Evolutionary conservation across 2,888 invertebrate species (phyloP), one percentile per base, ranked within the genome.

Genomic region (Drosophila flavopinicola): DNA sequence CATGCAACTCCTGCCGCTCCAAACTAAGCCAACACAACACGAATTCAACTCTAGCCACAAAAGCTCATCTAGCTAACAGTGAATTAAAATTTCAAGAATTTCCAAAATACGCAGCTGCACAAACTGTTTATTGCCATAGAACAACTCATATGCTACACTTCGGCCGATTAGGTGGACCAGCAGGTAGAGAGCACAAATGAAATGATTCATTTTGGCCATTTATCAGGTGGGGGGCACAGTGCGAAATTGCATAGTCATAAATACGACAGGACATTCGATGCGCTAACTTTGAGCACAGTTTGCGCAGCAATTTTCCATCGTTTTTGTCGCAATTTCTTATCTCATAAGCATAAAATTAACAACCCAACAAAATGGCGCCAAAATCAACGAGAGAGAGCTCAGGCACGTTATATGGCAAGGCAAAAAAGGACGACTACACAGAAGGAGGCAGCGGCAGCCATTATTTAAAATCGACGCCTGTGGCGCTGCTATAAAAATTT

Each of bases 391-490:
- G 47, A 61, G n/a, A n/a, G n/a, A n/a, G n/a, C 42, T 37, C 44
- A 39, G 35, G 68, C 69, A 54, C 67, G 54, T 66, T 67, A 67
- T 67, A 60, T 53, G 27, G 20, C 24, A 37, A 48, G 27, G 4
- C 32, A 25, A 37, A 35, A 25, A 37, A 35, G 44, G 17, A 32
- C 27, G 15, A 49, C 44, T 39, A 11, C 7, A 20, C 5, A 17
- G 11, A 6, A 13, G 13, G 9, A n/a, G 27, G 13, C 10, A n/a
- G 27, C 10, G 24, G 64, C 49, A 48, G 48, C 41, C 78, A 72
- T 72, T 83, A 77, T 84, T 84, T 75, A 64, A 73, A 78, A 82
- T 80, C 82, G 85, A 80, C 83, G 83, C 82, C 78, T 70, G 72
- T 38, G 82, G 85, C 68, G 67, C 27, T 54, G 83, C 82, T 69